A percentile compares a stretch with the other conserved stretches of the same genome.
phyloP scores from a whole-genome alignment of 2,113 vertebrate species.

The Oncorhynchus mykiss region DNA sequence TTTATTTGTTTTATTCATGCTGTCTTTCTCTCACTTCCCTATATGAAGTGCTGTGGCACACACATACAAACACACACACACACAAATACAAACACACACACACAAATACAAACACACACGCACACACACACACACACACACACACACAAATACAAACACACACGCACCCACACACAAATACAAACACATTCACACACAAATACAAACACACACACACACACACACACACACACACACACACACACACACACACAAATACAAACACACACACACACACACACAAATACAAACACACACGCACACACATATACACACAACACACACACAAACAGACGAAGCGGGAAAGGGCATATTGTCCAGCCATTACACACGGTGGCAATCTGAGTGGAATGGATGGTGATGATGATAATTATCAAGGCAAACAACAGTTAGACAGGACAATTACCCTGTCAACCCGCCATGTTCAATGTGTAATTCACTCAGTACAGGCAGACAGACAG shows the following conservation, averaged over 20 bases:
- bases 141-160: background rate
- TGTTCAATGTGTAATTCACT: background rate
- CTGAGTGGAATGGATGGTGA: background rate
- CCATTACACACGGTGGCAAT: background rate
- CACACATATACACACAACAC: conserved; percentile 3
- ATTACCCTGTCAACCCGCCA: conserved; percentile 7
- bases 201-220: background rate
- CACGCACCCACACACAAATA: background rate
- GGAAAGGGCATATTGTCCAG: conserved; percentile 1
- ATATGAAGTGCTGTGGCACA: background rate
- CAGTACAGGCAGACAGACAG: conserved; percentile 1
- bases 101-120: too few species aligned
- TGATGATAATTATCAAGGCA: conserved; percentile 6
- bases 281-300: accelerated
- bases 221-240: background rate
- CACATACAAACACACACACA: background rate
- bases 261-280: too few species aligned
- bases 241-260: too few species aligned
- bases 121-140: background rate
- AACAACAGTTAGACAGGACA: conserved; percentile 18
- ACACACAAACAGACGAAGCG: background rate
- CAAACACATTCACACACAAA: background rate
- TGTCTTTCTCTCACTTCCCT: background rate
- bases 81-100: background rate
- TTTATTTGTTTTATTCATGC: background rate